Conservation (phyloP, 1,140 invertebrate species). For the Cyphomyrmex costatus region DNA sequence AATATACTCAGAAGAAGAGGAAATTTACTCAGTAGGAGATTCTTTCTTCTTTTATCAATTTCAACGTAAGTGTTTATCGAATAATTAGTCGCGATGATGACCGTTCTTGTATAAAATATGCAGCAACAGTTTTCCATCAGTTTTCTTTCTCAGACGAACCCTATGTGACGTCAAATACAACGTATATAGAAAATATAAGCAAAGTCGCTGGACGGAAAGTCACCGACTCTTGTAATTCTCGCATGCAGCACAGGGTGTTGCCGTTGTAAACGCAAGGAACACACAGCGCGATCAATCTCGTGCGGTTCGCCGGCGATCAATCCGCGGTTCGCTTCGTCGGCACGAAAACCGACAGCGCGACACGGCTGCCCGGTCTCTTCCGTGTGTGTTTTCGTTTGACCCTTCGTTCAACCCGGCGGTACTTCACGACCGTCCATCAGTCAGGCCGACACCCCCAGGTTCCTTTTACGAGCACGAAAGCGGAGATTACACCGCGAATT, state of each 20-base stretch:
- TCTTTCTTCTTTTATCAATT: background rate
- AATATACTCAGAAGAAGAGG: too few relatives aligned
- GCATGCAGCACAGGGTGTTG: constrained; percentile 29
- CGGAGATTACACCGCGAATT: constrained; percentile 42
- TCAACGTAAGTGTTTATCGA: background rate
- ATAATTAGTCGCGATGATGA: background rate
- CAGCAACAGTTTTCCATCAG: background rate
- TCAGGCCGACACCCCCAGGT: constrained; percentile 28
- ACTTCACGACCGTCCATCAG: constrained; percentile 55
- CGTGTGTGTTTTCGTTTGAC: constrained; percentile 55
- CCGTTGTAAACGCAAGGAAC: constrained; percentile 56
- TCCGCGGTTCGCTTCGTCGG: constrained; percentile 46
- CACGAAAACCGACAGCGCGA: constrained; percentile 54
- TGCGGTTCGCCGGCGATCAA: constrained; percentile 54
- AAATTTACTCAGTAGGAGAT: background rate
- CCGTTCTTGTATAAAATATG: background rate
- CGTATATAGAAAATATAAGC: constrained; percentile 16
- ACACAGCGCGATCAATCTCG: constrained; percentile 52
- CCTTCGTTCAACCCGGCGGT: constrained; percentile 33
- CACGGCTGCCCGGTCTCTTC: constrained; percentile 45
- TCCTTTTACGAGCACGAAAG: constrained; percentile 51
- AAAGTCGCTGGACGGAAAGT: constrained; percentile 8
- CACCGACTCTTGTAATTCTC: constrained; percentile 8
- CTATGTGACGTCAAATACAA: background rate
- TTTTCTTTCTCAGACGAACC: background rate